Evolutionary conservation across 2,888 invertebrate genomes (phyloP), one percentile per base, ranked within the genome.

Genomic region (Aricia artaxerxes): DNA sequence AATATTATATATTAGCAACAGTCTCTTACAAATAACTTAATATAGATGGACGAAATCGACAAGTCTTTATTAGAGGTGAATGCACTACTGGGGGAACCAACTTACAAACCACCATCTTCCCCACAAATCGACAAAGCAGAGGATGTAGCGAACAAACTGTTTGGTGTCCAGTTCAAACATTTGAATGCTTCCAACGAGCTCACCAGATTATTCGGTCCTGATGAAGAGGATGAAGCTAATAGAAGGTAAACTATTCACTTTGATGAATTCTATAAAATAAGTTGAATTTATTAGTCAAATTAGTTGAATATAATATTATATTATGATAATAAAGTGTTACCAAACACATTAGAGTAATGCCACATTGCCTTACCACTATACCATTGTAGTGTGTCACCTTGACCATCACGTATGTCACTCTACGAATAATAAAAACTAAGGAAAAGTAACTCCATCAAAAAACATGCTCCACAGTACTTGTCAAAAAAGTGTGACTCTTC

Each of bases 1-100:
- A 49, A 49, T 49, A 44, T 57, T 57, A 57, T 57, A 4, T 3
- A 57, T 13, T 57, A 57, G 49, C 49, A 49, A 49, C 16, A 57
- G 0, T 57, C 53, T 53, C 57, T 57, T 16, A 16, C 57, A 16
- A 57, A 4, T 16, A 57, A 57, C 16, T 57, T 57, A 16, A 57
- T 11, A 53, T 81, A 92, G 90, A 7, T 87, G 80, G 91, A 92
- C 73, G 92, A 92, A 79, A 86, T 92, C 0, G 92, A 90, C 13
- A 85, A 84, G 24, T 87, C 87, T 0, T 57, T 92, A 0, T 80
- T 81, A 64, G 90, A 91, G 81, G 88, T 92, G 0, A 91, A 92
- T 61, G 87, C 85, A 0, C 7, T 90, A 1, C 83, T 92, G 5
- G 91, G 91, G 0, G 78, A 83, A 2, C 89, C 88, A 0, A 81